Percentiles rank a stretch among this genome's conserved stretches.
Evolutionary conservation across 2,888 invertebrate genomes (phyloP).

Genomic region (Teinopalpus imperialis): DNA sequence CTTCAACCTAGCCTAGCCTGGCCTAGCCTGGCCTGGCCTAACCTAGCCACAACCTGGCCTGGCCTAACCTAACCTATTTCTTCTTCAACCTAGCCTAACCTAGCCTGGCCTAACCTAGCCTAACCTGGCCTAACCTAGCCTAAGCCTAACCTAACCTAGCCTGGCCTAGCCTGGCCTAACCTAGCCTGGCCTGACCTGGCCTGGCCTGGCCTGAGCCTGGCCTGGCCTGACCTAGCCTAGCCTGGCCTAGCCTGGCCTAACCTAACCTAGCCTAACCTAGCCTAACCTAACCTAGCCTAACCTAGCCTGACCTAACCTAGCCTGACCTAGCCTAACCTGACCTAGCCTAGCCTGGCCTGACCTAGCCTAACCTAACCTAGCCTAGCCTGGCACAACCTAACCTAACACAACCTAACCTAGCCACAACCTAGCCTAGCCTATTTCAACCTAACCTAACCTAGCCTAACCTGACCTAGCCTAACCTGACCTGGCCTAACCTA

Average conservation of each 20-base stretch:
- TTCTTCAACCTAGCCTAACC: too few species aligned
- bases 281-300: conserved; percentile 24
- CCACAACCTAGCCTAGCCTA: too few species aligned
- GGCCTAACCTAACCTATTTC: too few species aligned
- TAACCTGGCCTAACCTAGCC: conserved; percentile 34
- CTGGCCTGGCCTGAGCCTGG: too few species aligned
- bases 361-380: conserved; percentile 30
- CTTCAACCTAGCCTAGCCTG: too few species aligned
- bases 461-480: conserved; percentile 33
- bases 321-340: conserved; percentile 27
- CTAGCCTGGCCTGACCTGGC: conserved; percentile 19
- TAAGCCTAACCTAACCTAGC: conserved; percentile 28
- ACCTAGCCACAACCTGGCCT: too few species aligned
- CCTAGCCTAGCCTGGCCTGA: conserved; percentile 19
- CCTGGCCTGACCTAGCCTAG: conserved; percentile 34
- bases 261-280: too few species aligned
- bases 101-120: conserved; percentile 34
- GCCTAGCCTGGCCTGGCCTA: too few species aligned
- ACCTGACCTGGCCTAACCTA: conserved; percentile 31
- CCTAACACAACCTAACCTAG: too few species aligned
- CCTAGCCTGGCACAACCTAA: too few species aligned
- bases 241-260: conserved; percentile 25
- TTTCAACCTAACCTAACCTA: conserved; percentile 32
- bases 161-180: conserved; percentile 27
- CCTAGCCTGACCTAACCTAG: conserved; percentile 27